phyloP scores from a whole-genome alignment of 2,888 invertebrate species.

The Meghimatium bilineatum region DNA sequence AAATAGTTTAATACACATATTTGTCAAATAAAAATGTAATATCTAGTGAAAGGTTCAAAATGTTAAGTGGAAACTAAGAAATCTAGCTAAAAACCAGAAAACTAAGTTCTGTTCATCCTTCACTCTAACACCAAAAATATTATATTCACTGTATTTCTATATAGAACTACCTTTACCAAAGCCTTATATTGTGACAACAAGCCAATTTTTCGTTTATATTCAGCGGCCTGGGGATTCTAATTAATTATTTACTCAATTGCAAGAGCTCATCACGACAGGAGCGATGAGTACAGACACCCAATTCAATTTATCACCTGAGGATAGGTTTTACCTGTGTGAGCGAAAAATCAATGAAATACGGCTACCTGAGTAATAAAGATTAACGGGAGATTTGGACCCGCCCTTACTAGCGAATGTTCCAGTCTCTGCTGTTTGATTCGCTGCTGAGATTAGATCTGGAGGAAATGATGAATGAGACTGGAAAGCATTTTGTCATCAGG shows the following conservation, averaged over 20 bases:
- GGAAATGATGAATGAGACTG: neutral
- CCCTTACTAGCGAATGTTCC: neutral
- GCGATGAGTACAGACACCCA: neutral
- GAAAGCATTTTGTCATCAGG: neutral
- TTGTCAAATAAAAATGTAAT: no score
- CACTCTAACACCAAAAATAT: neutral
- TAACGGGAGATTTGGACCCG: constrained; percentile 7
- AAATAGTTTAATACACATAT: no score
- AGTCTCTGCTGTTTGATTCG: neutral
- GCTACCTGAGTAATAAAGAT: neutral
- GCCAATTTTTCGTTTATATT: constrained; percentile 12
- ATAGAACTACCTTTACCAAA: neutral
- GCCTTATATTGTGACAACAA: neutral
- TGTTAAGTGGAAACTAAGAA: no score
- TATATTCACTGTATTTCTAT: neutral
- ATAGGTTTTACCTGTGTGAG: neutral
- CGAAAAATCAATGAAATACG: constrained; percentile 15
- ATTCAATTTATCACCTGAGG: constrained; percentile 13
- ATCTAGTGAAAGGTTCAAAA: no score
- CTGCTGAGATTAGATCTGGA: neutral
- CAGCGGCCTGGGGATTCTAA: neutral
- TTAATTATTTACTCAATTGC: constrained; percentile 16
- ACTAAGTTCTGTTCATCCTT: neutral
- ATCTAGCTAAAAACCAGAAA: no score
- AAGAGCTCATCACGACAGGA: neutral